Evolutionary conservation across 2,113 vertebrate genomes (phyloP), one percentile per base, ranked within the genome.

Genomic region (Psilopsiagon aurifrons): DNA sequence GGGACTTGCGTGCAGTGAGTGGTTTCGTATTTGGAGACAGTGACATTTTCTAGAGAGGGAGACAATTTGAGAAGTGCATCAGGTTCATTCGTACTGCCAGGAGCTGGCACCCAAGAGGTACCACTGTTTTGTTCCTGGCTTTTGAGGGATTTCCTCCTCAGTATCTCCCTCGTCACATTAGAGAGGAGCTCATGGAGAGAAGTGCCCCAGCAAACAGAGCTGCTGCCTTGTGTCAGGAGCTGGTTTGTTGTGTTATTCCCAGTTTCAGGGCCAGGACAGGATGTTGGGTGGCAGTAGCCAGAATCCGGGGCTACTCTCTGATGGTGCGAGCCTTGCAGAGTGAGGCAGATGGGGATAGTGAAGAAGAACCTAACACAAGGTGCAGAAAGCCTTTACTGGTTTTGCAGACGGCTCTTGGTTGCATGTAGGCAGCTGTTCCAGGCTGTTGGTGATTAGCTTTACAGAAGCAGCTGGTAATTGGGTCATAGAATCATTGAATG

Each of bases 151-250:
- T 69, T 47, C 6, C 1, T 1, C 5, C 3, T 11, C 6, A 59
- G 4, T 8, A 5, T 33, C 11, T 55, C n/a, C 17, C 41, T 18
- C 0, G 0, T 43, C 35, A 19, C 15, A 1, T 29, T 14, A n/a
- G 46, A 46, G 63, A 68, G 33, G 20, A 46, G 24, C 29, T 62
- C 19, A 27, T 19, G 46, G 47, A 47, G 25, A 41, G 47, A 29
- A 60, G 35, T 6, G 20, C 41, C 35, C 25, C 6, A 22, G 49
- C 31, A 27, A 54, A 41, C 0, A 5, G 16, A 55, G 47, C 29
- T 24, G 33, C 57, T 59, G 57, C n/a, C 55, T 11, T 16, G 13
- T 37, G 35, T 37, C 35, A 60, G 71, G 54, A 83, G 29, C 25
- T 54, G 80, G 33, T 41, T 47, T 29, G 46, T 39, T 39, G 23